phyloP scores from a whole-genome alignment of 2,888 invertebrate genomes.

The Hypercompe scribonia region DNA sequence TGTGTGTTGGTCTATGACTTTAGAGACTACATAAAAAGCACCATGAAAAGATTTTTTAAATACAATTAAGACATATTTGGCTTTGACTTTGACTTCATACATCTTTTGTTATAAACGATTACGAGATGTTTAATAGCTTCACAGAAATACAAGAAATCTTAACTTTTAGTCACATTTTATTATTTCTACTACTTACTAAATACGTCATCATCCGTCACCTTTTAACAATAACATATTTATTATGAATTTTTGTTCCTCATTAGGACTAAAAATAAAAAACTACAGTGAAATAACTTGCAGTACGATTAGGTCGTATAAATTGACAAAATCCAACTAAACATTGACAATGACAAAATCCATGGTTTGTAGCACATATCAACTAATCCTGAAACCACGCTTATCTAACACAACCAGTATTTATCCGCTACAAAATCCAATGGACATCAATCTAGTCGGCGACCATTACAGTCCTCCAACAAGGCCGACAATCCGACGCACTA shows the following conservation, averaged over 20 bases:
- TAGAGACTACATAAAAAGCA: too few species aligned
- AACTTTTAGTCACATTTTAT: not conserved
- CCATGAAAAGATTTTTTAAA: too few species aligned
- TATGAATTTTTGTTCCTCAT: not conserved
- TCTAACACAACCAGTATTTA: conserved; percentile 52
- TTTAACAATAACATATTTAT: not conserved
- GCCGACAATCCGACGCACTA: conserved; percentile 28
- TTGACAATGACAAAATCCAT: conserved; percentile 1
- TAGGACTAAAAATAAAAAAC: not conserved
- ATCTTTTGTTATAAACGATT: too few species aligned
- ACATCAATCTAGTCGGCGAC: conserved; percentile 47
- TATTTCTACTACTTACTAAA: not conserved
- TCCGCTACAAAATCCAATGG: conserved; percentile 37
- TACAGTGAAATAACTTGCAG: not conserved
- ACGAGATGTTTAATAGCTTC: too few species aligned
- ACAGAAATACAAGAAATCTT: not conserved
- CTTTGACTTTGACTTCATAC: too few species aligned
- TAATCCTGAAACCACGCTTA: conserved; percentile 40
- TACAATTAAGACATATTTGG: too few species aligned
- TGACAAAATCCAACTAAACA: not conserved
- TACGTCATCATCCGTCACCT: not conserved
- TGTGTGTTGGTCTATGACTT: too few species aligned
- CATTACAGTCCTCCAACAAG: conserved; percentile 30
- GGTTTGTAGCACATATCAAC: conserved; percentile 23
- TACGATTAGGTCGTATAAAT: too few species aligned